Percentiles rank a stretch among this genome's conserved stretches.
phyloP scores from a whole-genome alignment of 2,113 vertebrate genomes.

The Danio rerio region GRCz12tu NC_133195.1:20745001-20745500 shows the following conservation, averaged over 20 bases:
- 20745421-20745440: constrained; percentile 7
- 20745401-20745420: constrained; percentile 32
- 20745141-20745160: not conserved
- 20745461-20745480: constrained; percentile 29
- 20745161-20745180: constrained; percentile 26
- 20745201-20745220: constrained; percentile 25
- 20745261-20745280: constrained; percentile 4
- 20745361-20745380: constrained; percentile 19
- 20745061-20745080: not conserved
- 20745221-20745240: constrained; percentile 37
- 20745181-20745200: not conserved
- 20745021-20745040: not conserved
- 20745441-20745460: not conserved
- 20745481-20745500: not conserved
- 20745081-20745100: constrained; percentile 5
- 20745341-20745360: not conserved
- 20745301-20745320: not conserved
- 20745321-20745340: not conserved
- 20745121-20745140: not conserved
- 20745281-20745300: constrained; percentile 5
- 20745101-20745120: not conserved
- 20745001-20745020: constrained; percentile 2
- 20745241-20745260: not conserved
- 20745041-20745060: not conserved
- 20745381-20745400: constrained; percentile 14